Percentiles rank a stretch among this genome's conserved stretches.
phyloP scores from a whole-genome alignment of 1,140 invertebrate species.

The Leptestheria dahalacensis region DNA sequence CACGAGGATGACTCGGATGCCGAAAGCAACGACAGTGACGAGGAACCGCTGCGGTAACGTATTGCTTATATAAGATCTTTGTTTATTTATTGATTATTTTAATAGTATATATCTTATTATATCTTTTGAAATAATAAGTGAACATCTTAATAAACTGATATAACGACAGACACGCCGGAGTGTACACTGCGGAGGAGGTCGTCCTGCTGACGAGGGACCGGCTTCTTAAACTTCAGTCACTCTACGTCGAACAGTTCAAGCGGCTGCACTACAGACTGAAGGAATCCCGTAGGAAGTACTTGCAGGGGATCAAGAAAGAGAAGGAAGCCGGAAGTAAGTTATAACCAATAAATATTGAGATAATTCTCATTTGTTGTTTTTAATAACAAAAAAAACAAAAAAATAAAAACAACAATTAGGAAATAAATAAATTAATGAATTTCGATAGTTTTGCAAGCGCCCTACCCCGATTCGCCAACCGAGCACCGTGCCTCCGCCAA shows the following conservation, averaged over 20 bases:
- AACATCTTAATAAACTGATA: not conserved
- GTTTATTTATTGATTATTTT: not conserved
- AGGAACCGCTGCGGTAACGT: slow-evolving; percentile 56
- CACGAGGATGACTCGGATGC: slow-evolving; percentile 48
- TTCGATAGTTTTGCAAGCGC: slow-evolving; percentile 3
- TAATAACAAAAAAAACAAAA: slow-evolving; percentile 20
- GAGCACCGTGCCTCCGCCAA: slow-evolving; percentile 61
- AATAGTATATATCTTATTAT: too few relatives aligned
- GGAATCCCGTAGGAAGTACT: slow-evolving; percentile 55
- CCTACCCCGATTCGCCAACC: slow-evolving; percentile 36
- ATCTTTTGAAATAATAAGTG: too few relatives aligned
- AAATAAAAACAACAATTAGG: not conserved
- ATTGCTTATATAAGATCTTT: slow-evolving; percentile 3
- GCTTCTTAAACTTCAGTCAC: slow-evolving; percentile 54
- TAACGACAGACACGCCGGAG: slow-evolving; percentile 53
- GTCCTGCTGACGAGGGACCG: slow-evolving; percentile 58
- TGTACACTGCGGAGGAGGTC: slow-evolving; percentile 75
- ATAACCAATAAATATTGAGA: not conserved
- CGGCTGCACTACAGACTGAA: slow-evolving; percentile 52
- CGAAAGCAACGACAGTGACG: slow-evolving; percentile 61
- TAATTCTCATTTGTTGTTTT: too few relatives aligned
- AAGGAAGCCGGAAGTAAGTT: slow-evolving; percentile 60
- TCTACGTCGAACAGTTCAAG: slow-evolving; percentile 70
- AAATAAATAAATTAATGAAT: not conserved
- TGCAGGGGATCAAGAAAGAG: slow-evolving; percentile 54